Evolutionary conservation across 2,113 vertebrate genomes (phyloP), one percentile per base, ranked within the genome.

Genomic region (Sylvilagus bachmani): DNA sequence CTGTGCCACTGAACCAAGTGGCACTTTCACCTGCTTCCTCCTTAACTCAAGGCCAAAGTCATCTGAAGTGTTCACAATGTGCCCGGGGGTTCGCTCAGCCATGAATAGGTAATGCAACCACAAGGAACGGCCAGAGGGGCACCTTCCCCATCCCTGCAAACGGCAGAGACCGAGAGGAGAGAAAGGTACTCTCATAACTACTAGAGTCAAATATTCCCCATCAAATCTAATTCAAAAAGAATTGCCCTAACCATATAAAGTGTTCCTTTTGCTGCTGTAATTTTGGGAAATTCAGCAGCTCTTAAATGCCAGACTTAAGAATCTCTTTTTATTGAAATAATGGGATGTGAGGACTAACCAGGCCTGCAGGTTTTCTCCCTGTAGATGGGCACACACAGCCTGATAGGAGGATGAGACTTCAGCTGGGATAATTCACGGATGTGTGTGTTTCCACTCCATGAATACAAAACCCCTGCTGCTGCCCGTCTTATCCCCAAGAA

Each of bases 281-380:
- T 73, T 81, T 77, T 66, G 62, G 36, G 67, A 93, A 96, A 78
- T 93, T 92, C 67, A 87, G 64, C 61, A 36, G 77, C 33, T 95
- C 33, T 64, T 75, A 90, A 90, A 67, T 92, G 74, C 38, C 82
- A 19, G 51, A 55, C 22, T 51, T 21, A 92, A 93, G 58, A 91
- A 77, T 58, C 36, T 62, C 62, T 86, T 86, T 83, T 64, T 55
- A 69, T 70, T 95, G 69, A 83, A 96, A 55, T 66, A 58, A 67
- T 36, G 70, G 36, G 27, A 53, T 38, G 19, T 22, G n/a, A 92
- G 75, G 55, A 71, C 36, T 58, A 77, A 67, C 3, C 13, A 67
- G 0, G 29, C 14, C 64, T 29, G 19, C 19, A 69, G 75, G 31
- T 73, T 89, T 84, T 33, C 64, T 83, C 55, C 66, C 73, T 66